phyloP scores from a whole-genome alignment of 2,888 invertebrate species.

The Drosophila anomalipes region DNA sequence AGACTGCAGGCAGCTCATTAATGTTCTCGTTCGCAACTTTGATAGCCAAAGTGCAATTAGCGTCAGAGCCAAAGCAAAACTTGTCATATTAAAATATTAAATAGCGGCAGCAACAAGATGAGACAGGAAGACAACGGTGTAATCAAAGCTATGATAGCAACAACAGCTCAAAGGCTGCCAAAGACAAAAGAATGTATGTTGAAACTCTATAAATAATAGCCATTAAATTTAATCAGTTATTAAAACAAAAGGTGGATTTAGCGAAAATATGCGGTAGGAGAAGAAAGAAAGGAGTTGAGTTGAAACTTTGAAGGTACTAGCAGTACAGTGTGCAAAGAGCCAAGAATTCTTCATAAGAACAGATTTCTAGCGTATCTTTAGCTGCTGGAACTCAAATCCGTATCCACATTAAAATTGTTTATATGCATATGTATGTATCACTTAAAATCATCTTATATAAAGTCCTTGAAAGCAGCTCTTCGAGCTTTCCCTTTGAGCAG shows the following conservation, averaged over 20 bases:
- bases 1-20: slow-evolving; percentile 64
- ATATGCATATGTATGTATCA: background rate
- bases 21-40: slow-evolving; percentile 70
- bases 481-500: background rate
- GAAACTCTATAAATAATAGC: slow-evolving; percentile 16
- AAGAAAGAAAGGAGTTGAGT: background rate
- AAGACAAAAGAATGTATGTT: slow-evolving; percentile 11
- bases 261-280: background rate
- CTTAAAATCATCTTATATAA: background rate
- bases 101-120: slow-evolving; percentile 57
- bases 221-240: slow-evolving; percentile 16
- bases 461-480: background rate
- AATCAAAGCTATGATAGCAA: slow-evolving; percentile 17
- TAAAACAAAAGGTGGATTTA: background rate
- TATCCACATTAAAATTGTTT: background rate
- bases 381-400: background rate
- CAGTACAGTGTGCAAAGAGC: background rate
- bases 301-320: background rate
- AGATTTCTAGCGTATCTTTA: background rate
- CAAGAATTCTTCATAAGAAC: background rate
- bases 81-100: slow-evolving; percentile 80
- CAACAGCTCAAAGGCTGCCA: slow-evolving; percentile 7
- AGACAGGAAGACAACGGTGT: slow-evolving; percentile 18
- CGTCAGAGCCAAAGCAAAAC: slow-evolving; percentile 61
- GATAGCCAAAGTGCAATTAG: slow-evolving; percentile 77